These are phyloP conservation scores for Charanyca ferruginea DNA, from an alignment of 2,888 invertebrate genomes.

Conservation along the genomic window DNA sequence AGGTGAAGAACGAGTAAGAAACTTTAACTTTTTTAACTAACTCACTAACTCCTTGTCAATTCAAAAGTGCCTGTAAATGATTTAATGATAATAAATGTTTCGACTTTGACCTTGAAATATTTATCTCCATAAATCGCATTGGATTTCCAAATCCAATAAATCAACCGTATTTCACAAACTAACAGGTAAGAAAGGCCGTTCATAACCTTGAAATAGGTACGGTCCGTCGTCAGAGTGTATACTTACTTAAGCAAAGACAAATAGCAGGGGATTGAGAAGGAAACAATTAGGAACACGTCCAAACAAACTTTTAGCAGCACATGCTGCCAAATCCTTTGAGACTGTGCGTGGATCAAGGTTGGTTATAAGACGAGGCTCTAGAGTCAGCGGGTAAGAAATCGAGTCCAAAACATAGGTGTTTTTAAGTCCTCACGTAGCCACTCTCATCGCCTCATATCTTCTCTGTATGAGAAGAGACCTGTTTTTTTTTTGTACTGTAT, in stretches of 20 bases:
- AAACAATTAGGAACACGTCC: slow-evolving; percentile 45
- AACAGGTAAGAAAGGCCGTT: not conserved
- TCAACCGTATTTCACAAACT: slow-evolving; percentile 17
- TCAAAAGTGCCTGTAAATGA: no score
- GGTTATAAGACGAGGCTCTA: not conserved
- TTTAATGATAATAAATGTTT: no score
- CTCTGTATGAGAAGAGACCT: no score
- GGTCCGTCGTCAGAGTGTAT: not conserved
- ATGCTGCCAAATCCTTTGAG: slow-evolving; percentile 41
- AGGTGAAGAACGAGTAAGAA: no score
- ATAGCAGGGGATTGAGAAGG: slow-evolving; percentile 16
- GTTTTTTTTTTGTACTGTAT: no score
- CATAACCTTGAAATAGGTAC: slow-evolving; percentile 4
- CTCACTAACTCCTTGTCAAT: no score
- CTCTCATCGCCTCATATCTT: no score
- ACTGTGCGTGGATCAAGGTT: slow-evolving; percentile 26
- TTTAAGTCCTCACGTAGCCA: no score
- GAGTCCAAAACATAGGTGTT: no score
- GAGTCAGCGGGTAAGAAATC: not conserved
- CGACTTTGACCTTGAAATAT: no score
- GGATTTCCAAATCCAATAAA: slow-evolving; percentile 17
- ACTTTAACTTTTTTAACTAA: no score
- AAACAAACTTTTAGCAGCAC: slow-evolving; percentile 46
- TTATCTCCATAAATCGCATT: not conserved
- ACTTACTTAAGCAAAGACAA: slow-evolving; percentile 23